These are phyloP conservation scores for Nymphalis urticae DNA, from an alignment of 2,888 invertebrate genomes.

Conservation along the genomic window DNA sequence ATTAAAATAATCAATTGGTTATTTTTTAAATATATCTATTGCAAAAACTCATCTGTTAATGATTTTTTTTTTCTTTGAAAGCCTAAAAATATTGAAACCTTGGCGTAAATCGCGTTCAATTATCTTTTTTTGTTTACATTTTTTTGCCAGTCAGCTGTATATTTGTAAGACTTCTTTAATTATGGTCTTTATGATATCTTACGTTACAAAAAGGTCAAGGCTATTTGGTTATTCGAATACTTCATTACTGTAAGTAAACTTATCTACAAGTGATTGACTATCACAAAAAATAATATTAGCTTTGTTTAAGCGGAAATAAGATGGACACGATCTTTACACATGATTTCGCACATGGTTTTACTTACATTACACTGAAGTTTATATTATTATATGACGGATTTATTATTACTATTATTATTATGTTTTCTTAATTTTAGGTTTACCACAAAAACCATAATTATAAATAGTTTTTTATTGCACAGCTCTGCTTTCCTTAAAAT, in stretches of 20 bases:
- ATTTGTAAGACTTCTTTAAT: slow-evolving; percentile 14
- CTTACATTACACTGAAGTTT: too few species aligned
- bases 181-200: slow-evolving; percentile 19
- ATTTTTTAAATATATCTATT: not conserved
- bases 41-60: not conserved
- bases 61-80: not conserved
- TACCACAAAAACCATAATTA: too few species aligned
- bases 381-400: too few species aligned
- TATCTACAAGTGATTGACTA: slow-evolving; percentile 31
- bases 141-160: slow-evolving; percentile 5
- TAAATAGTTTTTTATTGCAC: too few species aligned
- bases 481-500: too few species aligned
- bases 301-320: not conserved
- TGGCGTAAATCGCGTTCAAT: not conserved
- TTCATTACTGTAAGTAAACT: slow-evolving; percentile 31
- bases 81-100: not conserved
- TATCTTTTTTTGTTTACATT: slow-evolving; percentile 10
- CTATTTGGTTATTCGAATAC: slow-evolving; percentile 32
- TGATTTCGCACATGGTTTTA: not conserved
- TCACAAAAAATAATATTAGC: slow-evolving; percentile 7
- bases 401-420: too few species aligned
- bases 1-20: too few species aligned
- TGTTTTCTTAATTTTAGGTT: too few species aligned
- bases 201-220: slow-evolving; percentile 39
- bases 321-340: not conserved